These are phyloP conservation scores for Xenentodon cancila DNA, from an alignment of 2,797 vertebrate species.

Conservation along the genomic window DNA sequence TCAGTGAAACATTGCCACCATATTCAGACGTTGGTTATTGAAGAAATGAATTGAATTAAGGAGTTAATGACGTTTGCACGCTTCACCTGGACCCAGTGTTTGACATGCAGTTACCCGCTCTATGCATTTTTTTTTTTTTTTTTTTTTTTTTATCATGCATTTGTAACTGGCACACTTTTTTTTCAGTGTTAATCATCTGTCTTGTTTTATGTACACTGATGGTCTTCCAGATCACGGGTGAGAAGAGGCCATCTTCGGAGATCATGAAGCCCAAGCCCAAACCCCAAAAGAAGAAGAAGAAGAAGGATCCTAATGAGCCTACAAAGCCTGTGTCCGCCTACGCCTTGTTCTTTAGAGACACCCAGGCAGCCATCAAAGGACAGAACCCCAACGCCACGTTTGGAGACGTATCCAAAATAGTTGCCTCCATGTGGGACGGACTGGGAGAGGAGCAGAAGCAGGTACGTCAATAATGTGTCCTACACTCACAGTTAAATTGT, in stretches of 20 bases:
- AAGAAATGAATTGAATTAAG: constrained; percentile 36
- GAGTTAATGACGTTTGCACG: constrained; percentile 47
- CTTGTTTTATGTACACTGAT: constrained; percentile 50
- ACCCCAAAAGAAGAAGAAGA: constrained; percentile 99
- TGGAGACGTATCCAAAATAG: constrained; percentile 97
- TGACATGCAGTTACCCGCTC: constrained; percentile 23
- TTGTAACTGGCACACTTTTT: neutral
- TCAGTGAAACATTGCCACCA: constrained; percentile 44
- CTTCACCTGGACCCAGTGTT: constrained; percentile 41
- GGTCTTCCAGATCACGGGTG: constrained; percentile 88
- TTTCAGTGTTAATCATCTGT: constrained; percentile 57
- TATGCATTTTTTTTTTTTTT: neutral
- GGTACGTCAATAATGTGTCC: constrained; percentile 67
- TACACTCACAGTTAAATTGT: too few relatives aligned
- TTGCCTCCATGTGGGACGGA: constrained; percentile 99
- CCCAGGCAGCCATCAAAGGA: constrained; percentile 97
- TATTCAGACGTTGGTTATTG: constrained; percentile 35
- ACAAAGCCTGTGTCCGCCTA: constrained; percentile 98
- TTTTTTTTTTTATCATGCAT: neutral
- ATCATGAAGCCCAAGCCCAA: constrained; percentile 96
- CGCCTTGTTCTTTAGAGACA: constrained; percentile 98
- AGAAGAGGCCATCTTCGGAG: constrained; percentile 95
- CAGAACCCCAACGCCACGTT: constrained; percentile 98
- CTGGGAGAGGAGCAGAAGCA: constrained; percentile 98
- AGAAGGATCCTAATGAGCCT: constrained; percentile 98